A percentile compares a stretch with the other conserved stretches of the same genome.
phyloP scores from a whole-genome alignment of 2,888 invertebrate species.

The Synanthedon myopaeformis region DNA sequence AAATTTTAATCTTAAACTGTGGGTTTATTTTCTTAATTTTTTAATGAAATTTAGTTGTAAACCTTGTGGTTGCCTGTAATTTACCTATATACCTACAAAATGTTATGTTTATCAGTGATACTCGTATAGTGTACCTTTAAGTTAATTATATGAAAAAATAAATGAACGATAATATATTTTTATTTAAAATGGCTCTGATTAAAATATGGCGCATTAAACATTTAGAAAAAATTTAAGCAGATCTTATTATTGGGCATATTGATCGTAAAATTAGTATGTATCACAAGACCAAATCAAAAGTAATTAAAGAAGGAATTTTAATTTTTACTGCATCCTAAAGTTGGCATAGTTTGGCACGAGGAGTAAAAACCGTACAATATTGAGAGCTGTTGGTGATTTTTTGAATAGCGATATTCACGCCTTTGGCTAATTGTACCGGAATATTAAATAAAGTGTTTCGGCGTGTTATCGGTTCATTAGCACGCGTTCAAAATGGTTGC shows the following conservation, averaged over 20 bases:
- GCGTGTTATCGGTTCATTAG: constrained; percentile 11
- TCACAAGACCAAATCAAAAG: not conserved
- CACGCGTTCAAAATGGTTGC: constrained; percentile 5
- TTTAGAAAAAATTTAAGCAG: no score
- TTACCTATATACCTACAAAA: no score
- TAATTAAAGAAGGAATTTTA: constrained; percentile 6
- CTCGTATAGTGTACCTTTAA: no score
- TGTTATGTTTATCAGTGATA: no score
- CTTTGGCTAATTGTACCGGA: constrained; percentile 11
- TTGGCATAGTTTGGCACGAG: constrained; percentile 1
- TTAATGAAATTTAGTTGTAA: no score
- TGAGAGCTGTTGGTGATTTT: constrained; percentile 7
- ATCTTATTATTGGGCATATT: not conserved
- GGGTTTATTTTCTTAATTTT: no score
- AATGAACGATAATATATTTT: constrained; percentile 11
- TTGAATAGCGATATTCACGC: constrained; percentile 7
- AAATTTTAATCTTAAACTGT: no score
- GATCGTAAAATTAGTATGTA: not conserved
- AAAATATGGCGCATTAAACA: constrained; percentile 20
- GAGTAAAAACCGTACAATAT: constrained; percentile 5
- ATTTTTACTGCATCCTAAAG: constrained; percentile 3
- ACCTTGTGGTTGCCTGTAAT: no score
- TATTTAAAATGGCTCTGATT: constrained; percentile 26
- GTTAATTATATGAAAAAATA: no score
- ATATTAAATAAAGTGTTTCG: constrained; percentile 11